A percentile compares a stretch with the other conserved stretches of the same genome.
These are phyloP conservation scores for Drosophila bifasciata DNA, from an alignment of 1,140 invertebrate genomes.

Conservation along the genomic window DNA sequence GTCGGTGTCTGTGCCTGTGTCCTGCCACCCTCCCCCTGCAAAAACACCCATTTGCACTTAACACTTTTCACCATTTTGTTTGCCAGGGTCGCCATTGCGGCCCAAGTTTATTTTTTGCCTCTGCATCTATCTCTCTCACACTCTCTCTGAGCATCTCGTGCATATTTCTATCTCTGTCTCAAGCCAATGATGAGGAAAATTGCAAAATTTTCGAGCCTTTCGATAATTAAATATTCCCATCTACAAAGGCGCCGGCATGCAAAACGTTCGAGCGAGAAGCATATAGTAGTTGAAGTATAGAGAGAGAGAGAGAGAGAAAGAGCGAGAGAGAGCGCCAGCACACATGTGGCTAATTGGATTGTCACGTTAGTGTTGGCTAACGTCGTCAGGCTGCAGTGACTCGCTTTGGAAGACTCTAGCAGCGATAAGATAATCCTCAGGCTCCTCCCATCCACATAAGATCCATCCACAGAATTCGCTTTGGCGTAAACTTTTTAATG, in stretches of 20 bases:
- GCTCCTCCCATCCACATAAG: constrained; percentile 43
- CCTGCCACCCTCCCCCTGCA: constrained; percentile 5
- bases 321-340: constrained; percentile 11
- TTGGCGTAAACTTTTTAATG: constrained; percentile 74
- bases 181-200: constrained; percentile 68
- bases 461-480: constrained; percentile 53
- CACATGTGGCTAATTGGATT: constrained; percentile 77
- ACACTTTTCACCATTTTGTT: constrained; percentile 74
- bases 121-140: constrained; percentile 8
- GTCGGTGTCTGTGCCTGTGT: neutral
- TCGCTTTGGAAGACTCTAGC: constrained; percentile 9
- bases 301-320: neutral
- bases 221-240: constrained; percentile 73
- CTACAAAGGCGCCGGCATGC: constrained; percentile 16
- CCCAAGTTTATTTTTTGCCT: constrained; percentile 48
- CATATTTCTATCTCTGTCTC: constrained; percentile 8
- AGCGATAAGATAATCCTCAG: constrained; percentile 35
- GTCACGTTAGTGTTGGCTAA: constrained; percentile 65
- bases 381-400: constrained; percentile 31
- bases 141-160: neutral
- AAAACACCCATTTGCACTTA: constrained; percentile 75
- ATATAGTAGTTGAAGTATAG: neutral
- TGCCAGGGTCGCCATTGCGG: constrained; percentile 54
- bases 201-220: constrained; percentile 64
- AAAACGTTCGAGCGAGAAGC: neutral